Percentiles rank a stretch among this genome's conserved stretches.
Conservation (phyloP, 92 coral and sea anemone genomes). For the Palythoa grandiflora region DNA sequence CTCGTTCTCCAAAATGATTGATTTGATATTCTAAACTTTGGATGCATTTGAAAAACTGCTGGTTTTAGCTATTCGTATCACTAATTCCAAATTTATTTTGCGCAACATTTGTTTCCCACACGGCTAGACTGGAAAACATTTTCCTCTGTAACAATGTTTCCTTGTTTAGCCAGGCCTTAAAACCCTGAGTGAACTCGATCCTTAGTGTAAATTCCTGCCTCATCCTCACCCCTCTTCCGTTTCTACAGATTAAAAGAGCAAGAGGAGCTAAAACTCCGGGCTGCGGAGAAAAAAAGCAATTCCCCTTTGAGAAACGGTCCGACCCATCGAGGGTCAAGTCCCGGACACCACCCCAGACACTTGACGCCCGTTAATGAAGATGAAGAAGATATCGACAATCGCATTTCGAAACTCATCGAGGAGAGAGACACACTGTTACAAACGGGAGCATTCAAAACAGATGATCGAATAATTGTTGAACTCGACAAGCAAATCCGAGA, state of each 20-base stretch:
- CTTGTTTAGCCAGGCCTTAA: too few relatives aligned
- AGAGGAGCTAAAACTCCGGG: conserved; percentile 72
- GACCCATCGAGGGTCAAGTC: conserved; percentile 10
- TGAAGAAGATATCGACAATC: conserved; percentile 82
- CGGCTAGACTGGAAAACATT: too few relatives aligned
- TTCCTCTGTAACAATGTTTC: too few relatives aligned
- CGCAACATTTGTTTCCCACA: too few relatives aligned
- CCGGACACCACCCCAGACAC: conserved; percentile 28
- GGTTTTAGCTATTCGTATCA: too few relatives aligned
- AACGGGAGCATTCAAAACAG: conserved; percentile 95
- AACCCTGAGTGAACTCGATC: too few relatives aligned
- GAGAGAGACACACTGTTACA: conserved; percentile 95
- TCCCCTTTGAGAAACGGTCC: conserved; percentile 47
- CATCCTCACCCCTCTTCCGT: not conserved
- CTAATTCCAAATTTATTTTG: too few relatives aligned
- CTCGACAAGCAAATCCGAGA: conserved; percentile 95
- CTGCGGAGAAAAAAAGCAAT: conserved; percentile 19
- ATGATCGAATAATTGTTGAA: conserved; percentile 94
- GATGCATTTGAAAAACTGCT: too few relatives aligned
- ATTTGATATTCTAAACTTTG: too few relatives aligned
- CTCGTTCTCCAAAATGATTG: too few relatives aligned
- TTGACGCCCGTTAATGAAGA: conserved; percentile 66
- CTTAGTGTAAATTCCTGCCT: not conserved
- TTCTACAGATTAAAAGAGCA: conserved; percentile 76
- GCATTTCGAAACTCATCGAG: conserved; percentile 93